A percentile compares a stretch with the other conserved stretches of the same genome.
These are phyloP conservation scores for Ataeniobius toweri DNA, from an alignment of 2,797 vertebrate species.

Conservation along the genomic window DNA sequence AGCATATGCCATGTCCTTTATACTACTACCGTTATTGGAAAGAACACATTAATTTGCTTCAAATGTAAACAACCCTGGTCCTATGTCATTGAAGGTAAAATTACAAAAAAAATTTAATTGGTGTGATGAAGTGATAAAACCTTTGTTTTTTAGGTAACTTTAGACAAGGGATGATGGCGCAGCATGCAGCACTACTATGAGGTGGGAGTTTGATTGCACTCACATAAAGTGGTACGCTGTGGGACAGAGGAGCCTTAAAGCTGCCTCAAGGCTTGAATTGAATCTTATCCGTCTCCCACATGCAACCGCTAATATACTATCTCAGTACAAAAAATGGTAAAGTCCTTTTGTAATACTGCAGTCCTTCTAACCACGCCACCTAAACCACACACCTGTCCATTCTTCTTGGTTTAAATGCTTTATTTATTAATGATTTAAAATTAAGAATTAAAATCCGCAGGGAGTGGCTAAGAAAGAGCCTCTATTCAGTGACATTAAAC, in stretches of 20 bases:
- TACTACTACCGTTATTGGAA: too few species aligned
- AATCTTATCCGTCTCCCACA: conserved; percentile 35
- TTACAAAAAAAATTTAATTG: not conserved
- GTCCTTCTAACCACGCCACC: not conserved
- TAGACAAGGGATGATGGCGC: not conserved
- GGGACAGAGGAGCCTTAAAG: conserved; percentile 39
- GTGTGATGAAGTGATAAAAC: not conserved
- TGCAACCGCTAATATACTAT: conserved; percentile 7
- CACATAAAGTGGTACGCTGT: conserved; percentile 21
- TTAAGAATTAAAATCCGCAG: not conserved
- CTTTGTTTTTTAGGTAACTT: conserved; percentile 5
- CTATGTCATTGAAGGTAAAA: not conserved
- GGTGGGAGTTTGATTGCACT: conserved; percentile 51
- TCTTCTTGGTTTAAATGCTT: not conserved
- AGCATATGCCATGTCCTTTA: not conserved
- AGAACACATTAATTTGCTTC: not conserved
- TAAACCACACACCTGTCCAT: not conserved
- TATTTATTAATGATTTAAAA: conserved; percentile 4
- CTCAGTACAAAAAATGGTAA: conserved; percentile 10
- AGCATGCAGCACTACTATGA: conserved; percentile 21
- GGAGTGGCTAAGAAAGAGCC: not conserved
- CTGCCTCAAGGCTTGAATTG: conserved; percentile 38
- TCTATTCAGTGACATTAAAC: not conserved
- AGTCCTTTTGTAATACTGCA: conserved; percentile 15
- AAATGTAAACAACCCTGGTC: not conserved